A percentile compares a stretch with the other conserved stretches of the same genome.
Conservation (phyloP, 2,888 invertebrate species). For the Orchesella flavescens region DNA sequence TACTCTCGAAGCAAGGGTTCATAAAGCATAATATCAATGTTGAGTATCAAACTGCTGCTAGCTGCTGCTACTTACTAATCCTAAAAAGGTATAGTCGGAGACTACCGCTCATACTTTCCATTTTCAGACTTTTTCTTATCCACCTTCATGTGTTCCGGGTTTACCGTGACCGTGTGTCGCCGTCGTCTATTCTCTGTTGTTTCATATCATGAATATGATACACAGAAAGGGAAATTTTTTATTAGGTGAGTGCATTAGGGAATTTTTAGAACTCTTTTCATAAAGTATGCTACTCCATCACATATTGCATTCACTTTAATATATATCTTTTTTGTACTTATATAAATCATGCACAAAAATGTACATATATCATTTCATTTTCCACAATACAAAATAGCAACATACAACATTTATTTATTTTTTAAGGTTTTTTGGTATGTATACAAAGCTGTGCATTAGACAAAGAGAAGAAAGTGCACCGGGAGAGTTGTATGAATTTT, state of each 20-base stretch:
- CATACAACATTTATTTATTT: too few species aligned
- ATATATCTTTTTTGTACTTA: background rate
- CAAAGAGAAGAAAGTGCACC: constrained; percentile 1
- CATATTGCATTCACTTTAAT: background rate
- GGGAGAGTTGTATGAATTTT: background rate
- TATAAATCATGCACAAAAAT: background rate
- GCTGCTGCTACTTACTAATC: too few species aligned
- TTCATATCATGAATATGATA: background rate
- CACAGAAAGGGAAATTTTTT: background rate
- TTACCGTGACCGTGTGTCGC: too few species aligned
- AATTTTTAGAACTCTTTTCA: constrained; percentile 12
- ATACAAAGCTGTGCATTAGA: background rate
- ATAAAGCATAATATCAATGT: background rate
- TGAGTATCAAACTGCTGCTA: too few species aligned
- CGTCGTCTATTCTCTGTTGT: background rate
- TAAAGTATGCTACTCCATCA: background rate
- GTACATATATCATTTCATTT: background rate
- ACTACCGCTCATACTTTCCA: background rate
- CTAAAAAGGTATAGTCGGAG: background rate
- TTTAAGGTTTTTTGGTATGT: background rate
- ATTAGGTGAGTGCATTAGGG: constrained; percentile 18
- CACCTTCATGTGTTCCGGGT: too few species aligned
- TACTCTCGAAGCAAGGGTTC: background rate
- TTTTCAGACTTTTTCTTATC: too few species aligned
- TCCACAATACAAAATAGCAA: too few species aligned